Conservation (phyloP, 1,140 invertebrate species). For the Scaptomyza graminum region DNA sequence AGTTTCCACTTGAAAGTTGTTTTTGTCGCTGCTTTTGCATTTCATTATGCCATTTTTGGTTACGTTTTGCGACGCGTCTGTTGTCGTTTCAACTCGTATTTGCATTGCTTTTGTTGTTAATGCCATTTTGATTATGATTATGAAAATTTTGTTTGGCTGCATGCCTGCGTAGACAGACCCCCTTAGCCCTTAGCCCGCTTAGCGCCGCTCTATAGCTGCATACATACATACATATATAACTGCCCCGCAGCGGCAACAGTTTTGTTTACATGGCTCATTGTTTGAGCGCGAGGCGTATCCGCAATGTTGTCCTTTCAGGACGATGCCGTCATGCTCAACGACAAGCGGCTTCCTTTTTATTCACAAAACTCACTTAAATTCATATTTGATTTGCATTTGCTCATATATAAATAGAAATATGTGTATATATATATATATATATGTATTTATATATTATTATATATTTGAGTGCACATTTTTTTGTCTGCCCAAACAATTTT, state of each 20-base stretch:
- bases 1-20: conserved; percentile 43
- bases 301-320: conserved; percentile 53
- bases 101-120: conserved; percentile 81
- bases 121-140: conserved; percentile 82
- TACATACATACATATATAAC: conserved; percentile 11
- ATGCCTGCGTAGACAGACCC: conserved; percentile 22
- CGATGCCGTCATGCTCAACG: conserved; percentile 41
- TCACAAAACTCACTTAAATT: conserved; percentile 67
- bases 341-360: conserved; percentile 41
- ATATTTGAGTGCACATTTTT: conserved; percentile 1
- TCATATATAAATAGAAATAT: conserved; percentile 8
- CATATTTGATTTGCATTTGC: conserved; percentile 77
- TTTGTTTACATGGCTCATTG: conserved; percentile 80
- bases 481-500: conserved; percentile 40
- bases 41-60: conserved; percentile 80
- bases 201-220: conserved; percentile 1
- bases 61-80: conserved; percentile 76
- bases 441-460: conserved; percentile 3
- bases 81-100: conserved; percentile 71
- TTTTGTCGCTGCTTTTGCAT: conserved; percentile 57
- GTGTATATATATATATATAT: neutral
- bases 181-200: neutral
- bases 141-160: conserved; percentile 72
- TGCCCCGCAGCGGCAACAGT: conserved; percentile 50
- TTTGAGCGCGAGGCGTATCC: conserved; percentile 68